These are phyloP conservation scores for Coelinius sp. DNA, from an alignment of 2,888 invertebrate species.

Conservation along the genomic window DNA sequence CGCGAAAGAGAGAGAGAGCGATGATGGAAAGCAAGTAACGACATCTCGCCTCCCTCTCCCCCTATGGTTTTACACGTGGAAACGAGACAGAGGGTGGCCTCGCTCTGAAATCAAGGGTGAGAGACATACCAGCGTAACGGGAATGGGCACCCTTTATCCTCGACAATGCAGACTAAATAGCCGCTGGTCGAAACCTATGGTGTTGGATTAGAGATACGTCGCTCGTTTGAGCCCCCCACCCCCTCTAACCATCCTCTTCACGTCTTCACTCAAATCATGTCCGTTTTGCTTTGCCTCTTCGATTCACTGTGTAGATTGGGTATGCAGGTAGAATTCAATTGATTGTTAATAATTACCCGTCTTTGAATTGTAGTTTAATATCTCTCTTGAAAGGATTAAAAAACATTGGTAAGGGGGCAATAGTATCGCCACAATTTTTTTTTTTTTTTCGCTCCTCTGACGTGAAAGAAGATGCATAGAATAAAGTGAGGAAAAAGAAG, in stretches of 20 bases:
- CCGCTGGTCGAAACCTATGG: constrained; percentile 62
- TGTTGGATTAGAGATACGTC: constrained; percentile 67
- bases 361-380: neutral
- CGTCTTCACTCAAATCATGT: constrained; percentile 24
- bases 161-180: constrained; percentile 66
- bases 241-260: constrained; percentile 36
- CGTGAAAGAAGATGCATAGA: neutral
- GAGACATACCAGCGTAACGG: constrained; percentile 35
- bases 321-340: constrained; percentile 11
- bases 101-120: constrained; percentile 22
- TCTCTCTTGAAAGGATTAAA: constrained; percentile 33
- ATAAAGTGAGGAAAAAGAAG: constrained; percentile 9
- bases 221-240: constrained; percentile 61
- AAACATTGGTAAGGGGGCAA: constrained; percentile 20
- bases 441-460: neutral
- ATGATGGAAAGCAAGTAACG: constrained; percentile 34
- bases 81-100: neutral
- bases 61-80: neutral
- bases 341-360: neutral
- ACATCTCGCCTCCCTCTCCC: neutral
- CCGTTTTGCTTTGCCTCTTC: constrained; percentile 33
- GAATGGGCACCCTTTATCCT: constrained; percentile 57
- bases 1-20: constrained; percentile 30
- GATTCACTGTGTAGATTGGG: no score
- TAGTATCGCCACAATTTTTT: neutral